Base-by-base conservation (phyloP, 35 echinoderm and acorn worm genomes). In the Stichopus chloronotus region DNA sequence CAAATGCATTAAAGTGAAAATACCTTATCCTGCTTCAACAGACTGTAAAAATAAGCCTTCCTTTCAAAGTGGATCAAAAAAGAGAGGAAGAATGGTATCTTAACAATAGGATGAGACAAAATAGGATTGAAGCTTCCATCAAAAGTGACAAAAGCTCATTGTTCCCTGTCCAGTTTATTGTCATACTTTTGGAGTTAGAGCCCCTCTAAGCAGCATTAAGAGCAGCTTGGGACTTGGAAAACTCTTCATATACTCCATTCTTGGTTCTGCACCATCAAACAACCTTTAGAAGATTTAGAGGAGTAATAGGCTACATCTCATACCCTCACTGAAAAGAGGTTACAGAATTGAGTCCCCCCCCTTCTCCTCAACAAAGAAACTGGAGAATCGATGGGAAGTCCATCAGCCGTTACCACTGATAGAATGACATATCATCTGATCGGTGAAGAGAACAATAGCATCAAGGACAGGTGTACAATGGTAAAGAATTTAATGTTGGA, bases 381-480 rank as follows among this genome's bases (percentile, higher is more conserved):
- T 65, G 11, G 19, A 65, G 19, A 83, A 83, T 83, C 80, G 80
- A 83, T 83, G 80, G 80, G 55, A 12, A 56, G n/a, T 83, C 80
- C 80, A 55, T 83, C 55, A 56, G 80, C 55, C n/a, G 25, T 55
- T 52, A 83, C 25, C 25, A 43, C 17, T 14, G 55, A 83, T 52
- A 83, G 52, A 52, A 52, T 24, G 8, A 9, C 80, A 43, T 83
- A 9, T 12, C 25, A 4, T 52, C 80, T 83, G 80, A 83, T 83
- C 55, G 55, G 80, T 7, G 55, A 43, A 9, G 17, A 17, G 80
- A 83, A 83, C 80, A 83, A 83, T 56, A 56, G 80, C 52, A 78
- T 53, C 80, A 83, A 83, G 53, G 80, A 65, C 61, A 65, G 80
- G 53, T 54, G 55, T 19, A 83, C 12, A 56, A 83, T 55, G 11